A percentile compares a stretch with the other conserved stretches of the same genome.
Evolutionary conservation across 2,797 vertebrate species (phyloP).

Genomic region (Galaxias olidus): DNA sequence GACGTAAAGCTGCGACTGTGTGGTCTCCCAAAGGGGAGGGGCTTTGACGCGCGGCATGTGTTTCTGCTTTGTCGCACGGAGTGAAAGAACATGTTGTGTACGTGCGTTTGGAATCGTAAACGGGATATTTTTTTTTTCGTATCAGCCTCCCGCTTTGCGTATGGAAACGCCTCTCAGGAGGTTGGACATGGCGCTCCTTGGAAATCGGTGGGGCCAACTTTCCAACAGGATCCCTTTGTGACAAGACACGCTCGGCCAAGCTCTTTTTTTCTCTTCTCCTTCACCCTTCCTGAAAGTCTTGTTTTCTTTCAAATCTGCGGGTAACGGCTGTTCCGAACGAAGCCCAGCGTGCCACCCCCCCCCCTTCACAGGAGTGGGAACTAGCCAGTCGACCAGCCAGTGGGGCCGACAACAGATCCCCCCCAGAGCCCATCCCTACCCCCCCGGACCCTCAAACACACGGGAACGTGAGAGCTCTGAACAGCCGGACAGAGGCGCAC

Average conservation of each 20-base stretch:
- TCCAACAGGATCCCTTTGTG: too few relatives aligned
- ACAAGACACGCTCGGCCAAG: too few relatives aligned
- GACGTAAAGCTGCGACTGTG: too few relatives aligned
- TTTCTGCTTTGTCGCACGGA: too few relatives aligned
- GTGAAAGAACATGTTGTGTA: too few relatives aligned
- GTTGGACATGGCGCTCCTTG: too few relatives aligned
- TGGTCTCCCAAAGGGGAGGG: conserved; percentile 5
- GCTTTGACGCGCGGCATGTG: conserved; percentile 30
- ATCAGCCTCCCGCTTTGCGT: too few relatives aligned
- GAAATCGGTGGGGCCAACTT: too few relatives aligned
- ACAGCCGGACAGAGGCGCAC: conserved; percentile 34
- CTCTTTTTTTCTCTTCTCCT: neutral
- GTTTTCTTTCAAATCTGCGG: neutral
- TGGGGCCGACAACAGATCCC: conserved; percentile 32
- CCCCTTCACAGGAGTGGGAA: neutral
- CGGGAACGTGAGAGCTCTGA: conserved; percentile 46
- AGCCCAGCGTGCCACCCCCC: neutral
- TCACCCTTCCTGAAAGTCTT: neutral
- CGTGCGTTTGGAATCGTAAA: too few relatives aligned
- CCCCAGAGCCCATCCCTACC: neutral
- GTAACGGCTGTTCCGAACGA: neutral
- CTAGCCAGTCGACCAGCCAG: conserved; percentile 45
- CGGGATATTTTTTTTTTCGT: too few relatives aligned
- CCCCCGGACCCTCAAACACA: conserved; percentile 29
- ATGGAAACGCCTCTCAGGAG: too few relatives aligned